These are phyloP conservation scores for Lynx canadensis DNA, from an alignment of 2,113 vertebrate species.

Conservation along the genomic window DNA sequence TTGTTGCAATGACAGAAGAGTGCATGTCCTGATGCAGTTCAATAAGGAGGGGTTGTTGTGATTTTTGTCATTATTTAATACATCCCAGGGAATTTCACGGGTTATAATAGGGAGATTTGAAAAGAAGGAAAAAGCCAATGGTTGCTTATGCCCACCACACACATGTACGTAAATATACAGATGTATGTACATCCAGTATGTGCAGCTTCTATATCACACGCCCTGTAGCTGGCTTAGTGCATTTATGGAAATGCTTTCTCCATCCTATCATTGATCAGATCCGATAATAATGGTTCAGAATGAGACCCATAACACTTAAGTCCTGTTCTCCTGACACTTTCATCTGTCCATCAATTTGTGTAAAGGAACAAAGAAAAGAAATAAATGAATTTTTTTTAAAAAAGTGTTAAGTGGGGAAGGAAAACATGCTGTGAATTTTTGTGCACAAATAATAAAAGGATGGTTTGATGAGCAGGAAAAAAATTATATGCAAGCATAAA, in stretches of 20 bases:
- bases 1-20: neutral
- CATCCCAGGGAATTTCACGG: neutral
- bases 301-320: neutral
- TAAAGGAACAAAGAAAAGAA: neutral
- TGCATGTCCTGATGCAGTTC: neutral
- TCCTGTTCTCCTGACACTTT: neutral
- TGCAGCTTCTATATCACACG: neutral
- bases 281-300: neutral
- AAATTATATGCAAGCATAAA: neutral
- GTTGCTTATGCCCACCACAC: neutral
- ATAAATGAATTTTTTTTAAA: neutral
- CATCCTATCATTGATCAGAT: neutral
- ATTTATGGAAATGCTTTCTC: neutral
- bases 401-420: neutral
- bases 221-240: neutral
- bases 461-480: neutral
- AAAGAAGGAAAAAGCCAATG: neutral
- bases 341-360: neutral
- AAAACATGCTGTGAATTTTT: neutral
- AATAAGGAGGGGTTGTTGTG: neutral
- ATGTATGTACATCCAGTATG: neutral
- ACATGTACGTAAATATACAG: accelerated
- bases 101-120: neutral
- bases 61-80: conserved; percentile 14
- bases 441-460: neutral